Conservation (phyloP, 2,113 vertebrate species). For the Alces alces region DNA sequence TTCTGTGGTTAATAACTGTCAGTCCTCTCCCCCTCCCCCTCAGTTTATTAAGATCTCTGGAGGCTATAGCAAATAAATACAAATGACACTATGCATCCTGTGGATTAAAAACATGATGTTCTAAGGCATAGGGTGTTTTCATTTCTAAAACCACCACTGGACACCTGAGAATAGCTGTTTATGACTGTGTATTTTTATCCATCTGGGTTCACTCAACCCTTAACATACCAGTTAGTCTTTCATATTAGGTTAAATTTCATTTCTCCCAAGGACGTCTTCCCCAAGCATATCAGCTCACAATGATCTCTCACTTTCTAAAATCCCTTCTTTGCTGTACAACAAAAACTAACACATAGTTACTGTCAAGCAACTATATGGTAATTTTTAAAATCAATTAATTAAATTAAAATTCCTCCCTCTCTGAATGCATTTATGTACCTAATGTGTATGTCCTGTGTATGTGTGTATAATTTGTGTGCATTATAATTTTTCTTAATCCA, state of each 20-base stretch:
- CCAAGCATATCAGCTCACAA: neutral
- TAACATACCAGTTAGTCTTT: neutral
- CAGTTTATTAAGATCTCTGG: neutral
- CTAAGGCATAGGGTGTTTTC: neutral
- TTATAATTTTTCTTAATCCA: neutral
- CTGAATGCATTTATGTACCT: neutral
- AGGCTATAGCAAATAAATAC: neutral
- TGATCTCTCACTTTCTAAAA: neutral
- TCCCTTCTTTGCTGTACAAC: neutral
- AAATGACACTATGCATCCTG: neutral
- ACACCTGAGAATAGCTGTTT: slow-evolving; percentile 4
- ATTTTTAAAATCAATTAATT: neutral
- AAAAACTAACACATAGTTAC: neutral
- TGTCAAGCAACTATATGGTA: neutral
- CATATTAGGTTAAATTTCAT: slow-evolving; percentile 20
- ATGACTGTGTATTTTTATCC: neutral
- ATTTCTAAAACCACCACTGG: neutral
- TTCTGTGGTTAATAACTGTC: neutral
- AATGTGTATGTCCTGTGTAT: neutral
- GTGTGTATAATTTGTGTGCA: neutral
- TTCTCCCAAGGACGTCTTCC: neutral
- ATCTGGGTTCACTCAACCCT: slow-evolving; percentile 18
- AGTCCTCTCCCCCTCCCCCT: neutral
- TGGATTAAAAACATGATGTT: neutral
- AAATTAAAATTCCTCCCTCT: neutral